Base-by-base conservation (phyloP, 2,113 vertebrate genomes). In the Prionailurus bengalensis region DNA sequence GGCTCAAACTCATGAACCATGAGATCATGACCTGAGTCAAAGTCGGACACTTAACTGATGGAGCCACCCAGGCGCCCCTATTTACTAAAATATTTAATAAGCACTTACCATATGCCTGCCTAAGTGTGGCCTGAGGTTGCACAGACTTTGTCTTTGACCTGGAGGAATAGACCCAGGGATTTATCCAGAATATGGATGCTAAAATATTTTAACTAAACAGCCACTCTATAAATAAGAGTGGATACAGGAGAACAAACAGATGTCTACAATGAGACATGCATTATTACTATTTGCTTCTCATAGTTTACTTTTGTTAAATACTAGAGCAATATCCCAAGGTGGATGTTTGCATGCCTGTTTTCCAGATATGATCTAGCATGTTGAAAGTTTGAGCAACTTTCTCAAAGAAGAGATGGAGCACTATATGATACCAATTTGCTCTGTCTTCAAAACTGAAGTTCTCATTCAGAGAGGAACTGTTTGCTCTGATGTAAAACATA, bases 31-130 rank as follows among this genome's bases (percentile, higher is more conserved):
- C 45, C 45, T 45, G 45, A 45, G 45, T 7, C 45, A 1, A 45
- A 45, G 45, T 45, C 7, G 0, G 45, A 45, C 45, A 45, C 1
- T 45, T 45, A 45, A 45, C 7, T 45, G 45, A 45, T 0, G 0
- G 45, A 45, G 45, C 45, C 45, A 45, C 45, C 45, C 45, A 45
- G 45, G 45, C 1, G 1, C 45, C 45, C 45, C 45, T 13, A 42
- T 85, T 92, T 78, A 10, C 70, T 90, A 91, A 76, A 36, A 51
- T 58, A 81, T 76, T 93, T 91, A 81, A 65, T 85, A 73, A 86
- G 16, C 10, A 61, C 17, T 51, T 86, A 25, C 1, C 13, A 55
- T 13, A 10, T 33, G 27, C 19, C 16, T 39, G 2, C 33, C 10
- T 61, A 36, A 73, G 14, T 63, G 16, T 53, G 29, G 25, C 17